phyloP scores from a whole-genome alignment of 2,113 vertebrate genomes.

The Callipepla squamata region DNA sequence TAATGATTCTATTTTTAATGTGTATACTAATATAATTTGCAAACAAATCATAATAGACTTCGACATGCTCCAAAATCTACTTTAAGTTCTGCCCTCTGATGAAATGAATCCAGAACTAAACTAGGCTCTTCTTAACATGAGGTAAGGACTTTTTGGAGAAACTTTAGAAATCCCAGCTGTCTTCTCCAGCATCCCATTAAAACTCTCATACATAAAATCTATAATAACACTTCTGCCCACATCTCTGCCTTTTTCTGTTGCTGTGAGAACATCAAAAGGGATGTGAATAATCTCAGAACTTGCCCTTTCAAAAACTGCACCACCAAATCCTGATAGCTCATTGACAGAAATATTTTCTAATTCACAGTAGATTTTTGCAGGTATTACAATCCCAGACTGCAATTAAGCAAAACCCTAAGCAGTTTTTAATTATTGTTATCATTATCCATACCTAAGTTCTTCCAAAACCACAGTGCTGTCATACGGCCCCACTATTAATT shows the following conservation, averaged over 20 bases:
- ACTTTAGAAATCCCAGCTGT: background rate
- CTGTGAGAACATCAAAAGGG: background rate
- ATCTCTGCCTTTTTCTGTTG: background rate
- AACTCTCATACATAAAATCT: background rate
- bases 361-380: background rate
- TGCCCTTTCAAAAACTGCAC: background rate
- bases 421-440: background rate
- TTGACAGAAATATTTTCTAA: background rate
- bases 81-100: background rate
- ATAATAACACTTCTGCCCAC: background rate
- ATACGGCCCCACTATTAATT: constrained; percentile 90
- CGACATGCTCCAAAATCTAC: background rate
- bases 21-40: background rate
- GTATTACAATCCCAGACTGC: background rate
- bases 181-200: background rate
- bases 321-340: background rate
- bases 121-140: background rate
- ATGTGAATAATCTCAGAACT: background rate
- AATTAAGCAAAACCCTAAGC: background rate
- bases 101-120: constrained; percentile 4
- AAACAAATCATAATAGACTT: background rate
- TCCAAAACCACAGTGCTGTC: constrained; percentile 96
- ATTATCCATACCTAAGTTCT: constrained; percentile 88
- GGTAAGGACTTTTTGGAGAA: background rate
- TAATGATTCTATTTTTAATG: background rate